phyloP scores from a whole-genome alignment of 2,888 invertebrate genomes.

The Noctua fimbriata region DNA sequence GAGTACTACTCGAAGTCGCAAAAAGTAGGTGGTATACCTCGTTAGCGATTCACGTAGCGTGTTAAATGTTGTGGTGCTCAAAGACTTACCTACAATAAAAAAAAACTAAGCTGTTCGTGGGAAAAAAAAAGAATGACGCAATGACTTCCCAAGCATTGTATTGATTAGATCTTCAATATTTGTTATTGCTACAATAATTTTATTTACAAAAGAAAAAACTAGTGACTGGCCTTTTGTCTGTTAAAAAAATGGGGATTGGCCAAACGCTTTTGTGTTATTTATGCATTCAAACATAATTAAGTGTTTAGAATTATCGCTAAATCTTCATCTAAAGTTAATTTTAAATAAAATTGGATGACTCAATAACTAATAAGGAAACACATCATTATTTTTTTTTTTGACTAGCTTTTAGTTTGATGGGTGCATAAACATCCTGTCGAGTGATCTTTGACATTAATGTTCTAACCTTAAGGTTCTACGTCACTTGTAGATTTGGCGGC shows the following conservation, averaged over 20 bases:
- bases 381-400: conserved; percentile 2
- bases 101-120: conserved; percentile 14
- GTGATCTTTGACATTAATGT: not conserved
- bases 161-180: conserved; percentile 44
- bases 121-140: conserved; percentile 30
- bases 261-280: conserved; percentile 35
- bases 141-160: conserved; percentile 19
- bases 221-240: conserved; percentile 7
- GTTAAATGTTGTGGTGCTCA: conserved; percentile 20
- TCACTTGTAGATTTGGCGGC: not conserved
- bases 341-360: conserved; percentile 6
- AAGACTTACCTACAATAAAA: not conserved
- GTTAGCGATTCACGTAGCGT: conserved; percentile 53
- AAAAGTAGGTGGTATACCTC: conserved; percentile 47
- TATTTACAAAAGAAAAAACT: not conserved
- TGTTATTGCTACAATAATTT: conserved; percentile 15
- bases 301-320: conserved; percentile 9
- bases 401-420: not conserved
- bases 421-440: not conserved
- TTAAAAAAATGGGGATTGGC: conserved; percentile 40
- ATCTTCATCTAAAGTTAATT: conserved; percentile 6
- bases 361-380: conserved; percentile 28
- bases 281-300: not conserved
- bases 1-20: conserved; percentile 11
- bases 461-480: not conserved